phyloP scores from a whole-genome alignment of 1,140 invertebrate genomes.

The Brevipalpus yothersi region DNA sequence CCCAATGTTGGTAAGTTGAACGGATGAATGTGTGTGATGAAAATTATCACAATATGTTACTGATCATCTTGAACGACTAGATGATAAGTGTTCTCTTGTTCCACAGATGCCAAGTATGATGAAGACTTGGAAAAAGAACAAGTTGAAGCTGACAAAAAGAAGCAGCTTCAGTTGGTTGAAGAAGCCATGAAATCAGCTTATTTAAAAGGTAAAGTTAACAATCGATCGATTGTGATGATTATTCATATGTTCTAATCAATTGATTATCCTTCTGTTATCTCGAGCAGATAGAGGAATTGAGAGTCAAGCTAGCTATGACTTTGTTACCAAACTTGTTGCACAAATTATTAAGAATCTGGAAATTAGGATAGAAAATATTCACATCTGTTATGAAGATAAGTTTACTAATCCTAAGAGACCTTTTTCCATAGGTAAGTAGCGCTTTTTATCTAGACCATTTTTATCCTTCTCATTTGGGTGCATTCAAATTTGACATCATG shows the following conservation, averaged over 20 bases:
- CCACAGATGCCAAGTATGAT: slow-evolving; percentile 55
- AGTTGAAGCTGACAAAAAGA: slow-evolving; percentile 48
- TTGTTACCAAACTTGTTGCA: slow-evolving; percentile 78
- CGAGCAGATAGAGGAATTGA: too few relatives aligned
- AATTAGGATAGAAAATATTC: slow-evolving; percentile 70
- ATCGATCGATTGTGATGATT: too few relatives aligned
- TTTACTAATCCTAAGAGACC: slow-evolving; percentile 46
- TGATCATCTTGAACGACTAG: too few relatives aligned
- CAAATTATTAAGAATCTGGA: slow-evolving; percentile 97
- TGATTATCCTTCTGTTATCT: too few relatives aligned
- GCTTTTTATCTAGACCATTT: too few relatives aligned
- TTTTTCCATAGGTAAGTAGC: slow-evolving; percentile 66
- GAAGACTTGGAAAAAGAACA: slow-evolving; percentile 60
- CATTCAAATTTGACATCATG: too few relatives aligned
- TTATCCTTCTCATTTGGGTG: too few relatives aligned
- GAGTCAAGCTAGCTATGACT: slow-evolving; percentile 38
- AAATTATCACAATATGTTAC: too few relatives aligned
- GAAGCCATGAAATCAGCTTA: slow-evolving; percentile 46
- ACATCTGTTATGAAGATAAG: slow-evolving; percentile 82
- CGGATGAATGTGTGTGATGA: too few relatives aligned
- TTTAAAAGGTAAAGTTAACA: slow-evolving; percentile 33
- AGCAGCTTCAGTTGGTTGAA: slow-evolving; percentile 46
- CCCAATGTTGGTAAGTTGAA: slow-evolving; percentile 39
- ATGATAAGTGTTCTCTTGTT: neutral
- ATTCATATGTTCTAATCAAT: too few relatives aligned